These are phyloP conservation scores for Tringa solitaria DNA, from an alignment of 2,113 vertebrate species.

Conservation along the genomic window DNA sequence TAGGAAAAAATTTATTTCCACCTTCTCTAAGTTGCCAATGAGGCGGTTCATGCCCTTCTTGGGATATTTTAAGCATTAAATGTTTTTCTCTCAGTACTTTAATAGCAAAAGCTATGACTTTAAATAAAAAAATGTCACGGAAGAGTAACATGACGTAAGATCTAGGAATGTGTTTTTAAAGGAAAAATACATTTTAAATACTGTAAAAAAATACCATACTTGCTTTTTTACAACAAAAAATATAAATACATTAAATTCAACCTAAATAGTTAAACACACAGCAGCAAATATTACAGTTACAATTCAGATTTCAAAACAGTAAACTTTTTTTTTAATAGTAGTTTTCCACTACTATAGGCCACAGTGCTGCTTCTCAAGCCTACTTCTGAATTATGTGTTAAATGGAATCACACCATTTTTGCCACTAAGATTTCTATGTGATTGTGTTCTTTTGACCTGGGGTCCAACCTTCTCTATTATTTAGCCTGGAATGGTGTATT, in stretches of 20 bases:
- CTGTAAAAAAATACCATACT: slow-evolving; percentile 12
- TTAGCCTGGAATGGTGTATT: background rate
- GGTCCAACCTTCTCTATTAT: background rate
- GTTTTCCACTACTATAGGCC: background rate
- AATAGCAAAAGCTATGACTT: background rate
- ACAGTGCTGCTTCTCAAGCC: slow-evolving; percentile 6
- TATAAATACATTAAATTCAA: background rate
- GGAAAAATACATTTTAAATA: slow-evolving; percentile 28
- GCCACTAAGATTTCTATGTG: background rate
- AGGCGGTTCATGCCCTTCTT: background rate
- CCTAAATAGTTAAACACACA: slow-evolving; percentile 13
- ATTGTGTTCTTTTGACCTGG: background rate
- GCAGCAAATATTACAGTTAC: slow-evolving; percentile 38
- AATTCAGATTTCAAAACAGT: background rate
- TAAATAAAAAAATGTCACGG: background rate
- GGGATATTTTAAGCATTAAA: background rate
- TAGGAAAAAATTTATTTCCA: background rate
- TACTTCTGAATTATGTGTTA: background rate
- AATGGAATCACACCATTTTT: background rate
- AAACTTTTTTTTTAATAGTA: slow-evolving; percentile 17
- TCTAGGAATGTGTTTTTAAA: background rate
- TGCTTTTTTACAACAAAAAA: background rate
- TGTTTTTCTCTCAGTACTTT: background rate
- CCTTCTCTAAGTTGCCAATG: background rate
- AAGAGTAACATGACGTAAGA: background rate